These are phyloP conservation scores for Columbina picui DNA, from an alignment of 2,113 vertebrate genomes.

Conservation along the genomic window DNA sequence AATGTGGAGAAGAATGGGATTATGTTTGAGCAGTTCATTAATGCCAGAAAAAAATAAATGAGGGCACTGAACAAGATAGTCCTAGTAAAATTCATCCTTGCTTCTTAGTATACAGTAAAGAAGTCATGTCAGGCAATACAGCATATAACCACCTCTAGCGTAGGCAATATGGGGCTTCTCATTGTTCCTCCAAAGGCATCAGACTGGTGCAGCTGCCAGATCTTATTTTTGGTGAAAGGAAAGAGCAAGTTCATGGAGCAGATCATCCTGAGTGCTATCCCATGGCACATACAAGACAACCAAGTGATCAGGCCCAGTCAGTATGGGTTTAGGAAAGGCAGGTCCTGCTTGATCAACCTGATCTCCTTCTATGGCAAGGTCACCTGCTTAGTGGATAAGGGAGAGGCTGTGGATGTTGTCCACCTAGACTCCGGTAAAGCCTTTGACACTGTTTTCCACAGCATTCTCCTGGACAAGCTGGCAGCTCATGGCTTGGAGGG, in stretches of 20 bases:
- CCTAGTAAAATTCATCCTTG: not conserved
- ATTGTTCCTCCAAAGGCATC: not conserved
- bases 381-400: too few species aligned
- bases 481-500: too few species aligned
- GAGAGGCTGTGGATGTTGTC: too few species aligned
- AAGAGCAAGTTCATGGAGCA: not conserved
- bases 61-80: not conserved
- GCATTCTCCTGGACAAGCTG: too few species aligned
- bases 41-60: not conserved
- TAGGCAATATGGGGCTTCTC: not conserved
- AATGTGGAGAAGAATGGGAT: not conserved
- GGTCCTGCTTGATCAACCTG: too few species aligned
- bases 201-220: not conserved
- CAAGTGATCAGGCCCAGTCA: too few species aligned
- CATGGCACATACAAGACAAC: too few species aligned
- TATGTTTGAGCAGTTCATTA: not conserved
- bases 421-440: too few species aligned
- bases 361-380: too few species aligned
- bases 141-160: not conserved
- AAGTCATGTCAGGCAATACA: not conserved
- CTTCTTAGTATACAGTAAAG: not conserved
- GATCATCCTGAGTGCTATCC: too few species aligned
- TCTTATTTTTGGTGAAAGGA: not conserved
- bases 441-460: too few species aligned
- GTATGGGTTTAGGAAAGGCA: too few species aligned